phyloP scores from a whole-genome alignment of 1,140 invertebrate species.

The Drosophila suzukii region DNA sequence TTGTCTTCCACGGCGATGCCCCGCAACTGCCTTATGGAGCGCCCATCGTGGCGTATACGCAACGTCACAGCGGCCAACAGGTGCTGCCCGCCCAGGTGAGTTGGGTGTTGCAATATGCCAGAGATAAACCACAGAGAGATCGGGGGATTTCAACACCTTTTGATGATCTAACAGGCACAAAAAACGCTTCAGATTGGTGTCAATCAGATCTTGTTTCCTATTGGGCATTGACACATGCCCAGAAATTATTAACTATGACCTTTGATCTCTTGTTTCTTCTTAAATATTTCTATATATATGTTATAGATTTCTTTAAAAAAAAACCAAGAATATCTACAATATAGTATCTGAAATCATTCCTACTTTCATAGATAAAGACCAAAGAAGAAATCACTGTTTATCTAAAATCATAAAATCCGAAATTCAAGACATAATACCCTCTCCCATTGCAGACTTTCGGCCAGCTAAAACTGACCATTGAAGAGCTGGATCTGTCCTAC shows the following conservation, averaged over 20 bases:
- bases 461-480: conserved; percentile 88
- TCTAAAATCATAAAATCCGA: too few relatives aligned
- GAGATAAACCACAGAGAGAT: background rate
- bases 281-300: too few relatives aligned
- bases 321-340: too few relatives aligned
- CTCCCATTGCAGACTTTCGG: conserved; percentile 85
- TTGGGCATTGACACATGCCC: background rate
- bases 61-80: conserved; percentile 91
- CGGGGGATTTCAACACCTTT: background rate
- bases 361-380: too few relatives aligned
- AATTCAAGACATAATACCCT: background rate
- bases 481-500: conserved; percentile 91
- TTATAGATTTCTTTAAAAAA: too few relatives aligned
- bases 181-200: background rate
- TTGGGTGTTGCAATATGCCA: conserved; percentile 58
- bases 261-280: background rate
- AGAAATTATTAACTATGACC: too few relatives aligned
- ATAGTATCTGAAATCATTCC: background rate
- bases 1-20: conserved; percentile 92
- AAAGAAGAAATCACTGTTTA: too few relatives aligned
- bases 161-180: conserved; percentile 5
- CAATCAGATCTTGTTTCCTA: background rate
- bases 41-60: conserved; percentile 90
- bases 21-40: conserved; percentile 90
- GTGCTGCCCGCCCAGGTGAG: conserved; percentile 90